These are phyloP conservation scores for Suricata suricatta DNA, from an alignment of 2,113 vertebrate genomes.

Conservation along the genomic window DNA sequence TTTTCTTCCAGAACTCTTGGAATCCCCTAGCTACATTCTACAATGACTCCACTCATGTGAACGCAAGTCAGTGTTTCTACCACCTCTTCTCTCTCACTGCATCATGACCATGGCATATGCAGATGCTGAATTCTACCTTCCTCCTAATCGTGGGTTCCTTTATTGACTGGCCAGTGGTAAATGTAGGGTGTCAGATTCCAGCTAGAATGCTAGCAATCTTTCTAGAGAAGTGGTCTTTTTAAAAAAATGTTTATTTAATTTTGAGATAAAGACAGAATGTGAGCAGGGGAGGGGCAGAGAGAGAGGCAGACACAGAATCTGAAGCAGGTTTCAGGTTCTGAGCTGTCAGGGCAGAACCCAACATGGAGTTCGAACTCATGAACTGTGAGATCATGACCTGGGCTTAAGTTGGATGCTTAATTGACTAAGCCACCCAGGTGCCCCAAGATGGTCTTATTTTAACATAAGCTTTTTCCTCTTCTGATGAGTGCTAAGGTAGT, in stretches of 20 bases:
- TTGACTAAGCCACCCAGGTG: too few relatives aligned
- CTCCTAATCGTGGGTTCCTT: not conserved
- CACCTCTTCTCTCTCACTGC: not conserved
- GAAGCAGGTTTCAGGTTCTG: too few relatives aligned
- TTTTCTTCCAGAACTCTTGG: not conserved
- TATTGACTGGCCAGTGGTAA: not conserved
- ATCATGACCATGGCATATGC: not conserved
- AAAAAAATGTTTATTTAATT: too few relatives aligned
- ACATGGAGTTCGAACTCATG: too few relatives aligned
- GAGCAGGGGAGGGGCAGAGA: too few relatives aligned
- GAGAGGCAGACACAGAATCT: too few relatives aligned
- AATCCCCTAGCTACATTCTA: not conserved
- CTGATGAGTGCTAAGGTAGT: not conserved
- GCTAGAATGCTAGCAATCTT: not conserved
- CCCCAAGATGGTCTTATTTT: not conserved
- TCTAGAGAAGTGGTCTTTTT: not conserved
- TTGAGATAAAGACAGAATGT: too few relatives aligned
- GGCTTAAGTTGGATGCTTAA: too few relatives aligned
- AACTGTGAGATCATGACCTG: too few relatives aligned
- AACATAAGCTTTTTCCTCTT: not conserved
- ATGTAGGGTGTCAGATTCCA: not conserved
- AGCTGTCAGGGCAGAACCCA: too few relatives aligned
- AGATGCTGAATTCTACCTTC: not conserved
- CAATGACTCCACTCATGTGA: not conserved
- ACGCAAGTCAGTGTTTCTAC: not conserved